phyloP scores from a whole-genome alignment of 2,888 invertebrate genomes.

The Erebia epiphron region DNA sequence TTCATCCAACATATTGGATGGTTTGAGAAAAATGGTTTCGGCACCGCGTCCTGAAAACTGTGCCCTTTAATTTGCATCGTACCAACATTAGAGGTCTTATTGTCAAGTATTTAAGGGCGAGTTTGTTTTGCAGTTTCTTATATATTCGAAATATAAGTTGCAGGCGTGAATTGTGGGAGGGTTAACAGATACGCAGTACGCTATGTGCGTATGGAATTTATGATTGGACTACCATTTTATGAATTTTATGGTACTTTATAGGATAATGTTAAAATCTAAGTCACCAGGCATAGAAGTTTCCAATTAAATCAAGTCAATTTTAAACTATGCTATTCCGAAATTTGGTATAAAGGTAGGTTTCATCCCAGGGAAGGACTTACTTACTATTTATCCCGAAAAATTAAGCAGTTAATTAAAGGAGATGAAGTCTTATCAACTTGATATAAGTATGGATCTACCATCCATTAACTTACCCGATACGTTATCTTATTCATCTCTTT shows the following conservation, averaged over 20 bases:
- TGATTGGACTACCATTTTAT: conserved; percentile 48
- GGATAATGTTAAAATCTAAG: background rate
- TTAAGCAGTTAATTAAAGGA: too few species aligned
- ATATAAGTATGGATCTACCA: too few species aligned
- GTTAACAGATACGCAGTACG: conserved; percentile 60
- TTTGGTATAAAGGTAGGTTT: too few species aligned
- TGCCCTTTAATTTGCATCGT: conserved; percentile 60
- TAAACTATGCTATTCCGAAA: too few species aligned
- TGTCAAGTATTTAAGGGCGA: background rate
- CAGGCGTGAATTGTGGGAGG: conserved; percentile 51
- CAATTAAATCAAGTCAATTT: too few species aligned
- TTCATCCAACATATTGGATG: conserved; percentile 73
- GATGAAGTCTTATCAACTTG: too few species aligned
- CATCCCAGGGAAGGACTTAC: too few species aligned
- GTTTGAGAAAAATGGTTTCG: conserved; percentile 71
- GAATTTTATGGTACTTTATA: conserved; percentile 42
- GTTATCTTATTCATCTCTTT: too few species aligned
- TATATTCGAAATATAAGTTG: conserved; percentile 34
- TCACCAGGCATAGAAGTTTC: too few species aligned
- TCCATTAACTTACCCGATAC: too few species aligned
- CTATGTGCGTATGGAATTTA: conserved; percentile 55
- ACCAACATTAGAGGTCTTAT: conserved; percentile 44
- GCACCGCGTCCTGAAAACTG: conserved; percentile 63
- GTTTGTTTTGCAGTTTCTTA: conserved; percentile 14
- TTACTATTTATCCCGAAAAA: too few species aligned